Evolutionary conservation across 37 sponge, comb jelly and placozoan genomes (phyloP).

Genomic region (Ephydatia muelleri): DNA sequence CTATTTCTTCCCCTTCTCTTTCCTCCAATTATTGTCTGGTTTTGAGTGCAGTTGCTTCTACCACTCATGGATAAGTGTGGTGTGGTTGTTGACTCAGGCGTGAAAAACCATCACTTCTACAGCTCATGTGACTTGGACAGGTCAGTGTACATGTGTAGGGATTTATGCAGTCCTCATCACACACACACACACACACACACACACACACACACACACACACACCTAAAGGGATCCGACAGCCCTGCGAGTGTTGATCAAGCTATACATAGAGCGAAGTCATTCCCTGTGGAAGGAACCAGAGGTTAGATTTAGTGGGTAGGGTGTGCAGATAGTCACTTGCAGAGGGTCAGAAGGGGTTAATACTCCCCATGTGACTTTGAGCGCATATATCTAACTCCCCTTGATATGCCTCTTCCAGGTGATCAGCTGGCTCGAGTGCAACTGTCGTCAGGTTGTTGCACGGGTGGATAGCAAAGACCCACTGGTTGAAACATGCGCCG

Average conservation of each 20-base stretch:
- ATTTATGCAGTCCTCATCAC: not conserved
- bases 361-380: not conserved
- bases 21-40: not conserved
- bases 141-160: slow-evolving; percentile 21
- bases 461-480: slow-evolving; percentile 47
- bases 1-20: not conserved
- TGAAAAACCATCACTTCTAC: slow-evolving; percentile 46
- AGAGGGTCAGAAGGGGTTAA: no score
- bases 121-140: slow-evolving; percentile 14
- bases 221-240: slow-evolving; percentile 45
- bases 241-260: slow-evolving; percentile 53
- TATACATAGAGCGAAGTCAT: slow-evolving; percentile 79
- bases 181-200: slow-evolving; percentile 11
- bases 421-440: slow-evolving; percentile 75
- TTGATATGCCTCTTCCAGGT: slow-evolving; percentile 44
- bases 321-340: no score
- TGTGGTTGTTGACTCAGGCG: slow-evolving; percentile 56
- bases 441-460: slow-evolving; percentile 46
- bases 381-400: not conserved
- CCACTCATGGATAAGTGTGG: slow-evolving; percentile 84
- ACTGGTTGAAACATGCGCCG: slow-evolving; percentile 29
- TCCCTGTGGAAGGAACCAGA: slow-evolving; percentile 89
- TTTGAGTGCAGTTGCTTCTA: slow-evolving; percentile 46
- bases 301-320: slow-evolving; percentile 40
- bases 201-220: slow-evolving; percentile 6